These are phyloP conservation scores for Cyclargus thomasi DNA, from an alignment of 1,140 invertebrate genomes.

Conservation along the genomic window DNA sequence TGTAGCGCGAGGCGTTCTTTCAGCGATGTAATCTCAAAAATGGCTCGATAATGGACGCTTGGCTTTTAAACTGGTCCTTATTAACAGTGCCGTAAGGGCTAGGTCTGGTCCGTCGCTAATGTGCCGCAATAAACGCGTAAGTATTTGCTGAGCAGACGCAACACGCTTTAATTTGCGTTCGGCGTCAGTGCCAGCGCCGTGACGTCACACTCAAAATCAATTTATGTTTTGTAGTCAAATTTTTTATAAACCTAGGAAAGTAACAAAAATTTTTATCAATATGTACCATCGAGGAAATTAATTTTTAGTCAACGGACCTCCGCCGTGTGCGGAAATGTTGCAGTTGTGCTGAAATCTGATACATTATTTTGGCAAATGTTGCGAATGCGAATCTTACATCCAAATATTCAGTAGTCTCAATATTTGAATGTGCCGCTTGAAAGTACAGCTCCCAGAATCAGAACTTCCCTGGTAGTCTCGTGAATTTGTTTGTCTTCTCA, in stretches of 20 bases:
- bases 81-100: not conserved
- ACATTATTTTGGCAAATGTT: too few species aligned
- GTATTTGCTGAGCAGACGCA: not conserved
- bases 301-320: too few species aligned
- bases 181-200: not conserved
- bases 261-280: too few species aligned
- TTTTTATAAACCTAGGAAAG: not conserved
- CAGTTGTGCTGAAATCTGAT: too few species aligned
- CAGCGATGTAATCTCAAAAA: conserved; percentile 43
- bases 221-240: not conserved
- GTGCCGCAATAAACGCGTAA: conserved; percentile 11
- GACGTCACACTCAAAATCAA: not conserved
- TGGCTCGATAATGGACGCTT: conserved; percentile 38
- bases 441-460: too few species aligned
- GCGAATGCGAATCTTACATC: too few species aligned
- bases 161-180: conserved; percentile 1
- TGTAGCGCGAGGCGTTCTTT: conserved; percentile 39
- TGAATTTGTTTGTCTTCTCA: too few species aligned
- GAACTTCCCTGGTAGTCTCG: too few species aligned
- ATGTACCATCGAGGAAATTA: too few species aligned
- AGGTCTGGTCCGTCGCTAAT: not conserved
- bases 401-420: too few species aligned
- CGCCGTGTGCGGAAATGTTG: too few species aligned
- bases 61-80: conserved; percentile 24
- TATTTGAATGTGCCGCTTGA: too few species aligned